These are phyloP conservation scores for Calypte anna DNA, from an alignment of 2,113 vertebrate species.

Conservation along the genomic window DNA sequence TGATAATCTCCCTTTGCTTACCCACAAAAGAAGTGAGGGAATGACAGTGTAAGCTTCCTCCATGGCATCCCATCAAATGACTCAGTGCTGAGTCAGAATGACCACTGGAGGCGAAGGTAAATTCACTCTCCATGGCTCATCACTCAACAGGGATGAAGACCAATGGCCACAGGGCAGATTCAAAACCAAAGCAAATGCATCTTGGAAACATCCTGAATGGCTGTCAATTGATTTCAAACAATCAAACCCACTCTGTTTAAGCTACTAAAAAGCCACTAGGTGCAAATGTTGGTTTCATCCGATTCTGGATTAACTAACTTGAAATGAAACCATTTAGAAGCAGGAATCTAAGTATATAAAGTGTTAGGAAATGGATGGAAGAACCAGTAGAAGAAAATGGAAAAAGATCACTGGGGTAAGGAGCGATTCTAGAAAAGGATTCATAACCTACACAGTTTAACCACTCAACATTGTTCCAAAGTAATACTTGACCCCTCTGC, in stretches of 20 bases:
- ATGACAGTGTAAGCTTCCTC: slow-evolving; percentile 7
- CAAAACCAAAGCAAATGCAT: background rate
- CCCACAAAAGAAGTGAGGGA: background rate
- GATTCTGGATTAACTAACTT: background rate
- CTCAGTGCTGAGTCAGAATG: slow-evolving; percentile 24
- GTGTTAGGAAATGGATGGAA: background rate
- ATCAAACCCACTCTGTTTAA: background rate
- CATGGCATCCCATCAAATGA: slow-evolving; percentile 22
- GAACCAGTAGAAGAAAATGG: background rate
- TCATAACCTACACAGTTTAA: background rate
- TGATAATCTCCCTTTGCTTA: background rate
- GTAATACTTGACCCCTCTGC: background rate
- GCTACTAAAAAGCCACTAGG: background rate
- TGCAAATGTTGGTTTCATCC: background rate
- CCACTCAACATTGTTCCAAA: background rate
- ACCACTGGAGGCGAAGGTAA: slow-evolving; percentile 1
- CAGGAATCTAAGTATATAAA: background rate
- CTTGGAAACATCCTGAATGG: background rate
- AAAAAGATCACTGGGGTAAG: background rate
- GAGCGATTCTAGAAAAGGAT: background rate
- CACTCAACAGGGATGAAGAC: background rate
- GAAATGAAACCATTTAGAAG: background rate
- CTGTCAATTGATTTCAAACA: background rate
- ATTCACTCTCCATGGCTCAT: slow-evolving; percentile 16
- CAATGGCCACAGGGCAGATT: background rate